phyloP scores from a whole-genome alignment of 2,113 vertebrate species.

The Hystrix cristata region DNA sequence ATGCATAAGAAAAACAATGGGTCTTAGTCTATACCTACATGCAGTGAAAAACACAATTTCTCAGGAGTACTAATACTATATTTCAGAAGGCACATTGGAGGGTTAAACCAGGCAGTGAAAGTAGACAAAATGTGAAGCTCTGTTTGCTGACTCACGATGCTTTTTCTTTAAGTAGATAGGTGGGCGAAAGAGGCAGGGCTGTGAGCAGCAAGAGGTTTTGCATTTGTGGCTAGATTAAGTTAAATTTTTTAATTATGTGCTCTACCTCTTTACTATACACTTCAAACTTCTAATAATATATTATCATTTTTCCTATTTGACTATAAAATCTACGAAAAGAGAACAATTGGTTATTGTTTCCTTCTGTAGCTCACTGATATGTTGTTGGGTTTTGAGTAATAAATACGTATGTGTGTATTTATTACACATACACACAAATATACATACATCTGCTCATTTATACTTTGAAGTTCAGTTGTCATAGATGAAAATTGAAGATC shows the following conservation, averaged over 20 bases:
- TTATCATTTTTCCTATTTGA: background rate
- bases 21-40: background rate
- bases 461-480: background rate
- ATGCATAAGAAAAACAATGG: background rate
- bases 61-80: background rate
- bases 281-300: constrained; percentile 25
- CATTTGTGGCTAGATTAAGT: constrained; percentile 1
- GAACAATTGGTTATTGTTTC: background rate
- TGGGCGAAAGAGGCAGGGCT: background rate
- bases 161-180: background rate
- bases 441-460: background rate
- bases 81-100: constrained; percentile 3
- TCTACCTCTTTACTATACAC: background rate
- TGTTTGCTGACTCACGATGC: constrained; percentile 19
- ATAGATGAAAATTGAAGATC: background rate
- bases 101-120: constrained; percentile 26
- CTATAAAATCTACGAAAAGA: constrained; percentile 29
- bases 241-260: constrained; percentile 4
- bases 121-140: background rate
- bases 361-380: background rate
- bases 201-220: background rate
- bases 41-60: background rate
- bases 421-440: background rate
- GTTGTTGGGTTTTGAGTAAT: constrained; percentile 32
- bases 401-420: background rate